Percentiles rank a stretch among this genome's conserved stretches.
These are phyloP conservation scores for Mobula birostris DNA, from an alignment of 2,113 vertebrate species.

Conservation along the genomic window DNA sequence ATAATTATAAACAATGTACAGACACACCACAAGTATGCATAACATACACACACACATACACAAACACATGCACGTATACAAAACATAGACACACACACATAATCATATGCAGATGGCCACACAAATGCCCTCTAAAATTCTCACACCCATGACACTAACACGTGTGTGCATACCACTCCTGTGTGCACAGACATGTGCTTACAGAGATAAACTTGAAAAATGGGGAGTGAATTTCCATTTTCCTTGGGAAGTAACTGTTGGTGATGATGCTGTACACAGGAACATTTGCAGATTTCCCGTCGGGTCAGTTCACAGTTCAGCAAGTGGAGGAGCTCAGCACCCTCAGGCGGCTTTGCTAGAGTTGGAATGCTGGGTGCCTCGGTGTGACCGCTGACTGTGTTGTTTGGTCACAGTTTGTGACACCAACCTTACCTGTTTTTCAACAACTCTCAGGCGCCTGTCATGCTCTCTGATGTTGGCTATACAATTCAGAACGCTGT, in stretches of 20 bases:
- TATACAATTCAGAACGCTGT: constrained; percentile 62
- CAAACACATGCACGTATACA: no score
- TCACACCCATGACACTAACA: no score
- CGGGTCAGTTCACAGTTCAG: background rate
- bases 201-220: no score
- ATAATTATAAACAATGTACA: no score
- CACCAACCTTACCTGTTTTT: constrained; percentile 54
- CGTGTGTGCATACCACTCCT: no score
- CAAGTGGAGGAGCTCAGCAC: background rate
- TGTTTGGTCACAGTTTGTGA: background rate
- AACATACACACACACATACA: no score
- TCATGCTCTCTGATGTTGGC: constrained; percentile 48
- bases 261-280: background rate
- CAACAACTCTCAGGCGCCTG: constrained; percentile 47
- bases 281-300: background rate
- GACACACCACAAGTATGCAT: no score
- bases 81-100: no score
- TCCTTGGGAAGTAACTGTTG: background rate
- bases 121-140: no score
- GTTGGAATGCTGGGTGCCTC: no score
- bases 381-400: background rate
- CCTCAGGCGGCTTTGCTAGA: background rate
- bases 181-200: no score
- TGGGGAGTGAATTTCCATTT: background rate
- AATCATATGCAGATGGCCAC: no score